A percentile compares a stretch with the other conserved stretches of the same genome.
phyloP scores from a whole-genome alignment of 2,888 invertebrate genomes.

The Scaptomyza parva region DNA sequence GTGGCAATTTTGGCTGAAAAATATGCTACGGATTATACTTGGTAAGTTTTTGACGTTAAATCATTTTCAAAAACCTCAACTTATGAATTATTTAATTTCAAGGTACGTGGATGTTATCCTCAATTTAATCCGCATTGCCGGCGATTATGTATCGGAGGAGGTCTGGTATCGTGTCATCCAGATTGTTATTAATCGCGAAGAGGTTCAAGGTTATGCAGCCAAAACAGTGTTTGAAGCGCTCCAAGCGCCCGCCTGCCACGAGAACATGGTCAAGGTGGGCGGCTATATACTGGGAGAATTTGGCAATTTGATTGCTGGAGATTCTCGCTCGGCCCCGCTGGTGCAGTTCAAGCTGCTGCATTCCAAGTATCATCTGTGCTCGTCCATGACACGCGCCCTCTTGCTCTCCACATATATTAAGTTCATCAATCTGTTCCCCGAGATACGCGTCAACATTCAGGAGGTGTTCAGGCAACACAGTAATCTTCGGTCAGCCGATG shows the following conservation, averaged over 20 bases:
- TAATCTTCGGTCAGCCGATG: conserved; percentile 98
- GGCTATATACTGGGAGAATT: conserved; percentile 99
- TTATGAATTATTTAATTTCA: not conserved
- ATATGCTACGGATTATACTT: conserved; percentile 99
- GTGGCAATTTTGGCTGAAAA: conserved; percentile 99
- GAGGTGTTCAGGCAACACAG: conserved; percentile 97
- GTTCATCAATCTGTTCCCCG: conserved; percentile 99
- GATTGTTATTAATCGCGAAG: conserved; percentile 99
- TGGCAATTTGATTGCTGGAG: conserved; percentile 99
- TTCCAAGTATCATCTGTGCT: conserved; percentile 99
- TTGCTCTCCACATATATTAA: conserved; percentile 99
- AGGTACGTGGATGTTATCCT: conserved; percentile 97
- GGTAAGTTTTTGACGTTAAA: conserved; percentile 87
- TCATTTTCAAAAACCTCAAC: not conserved
- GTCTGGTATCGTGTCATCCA: conserved; percentile 99
- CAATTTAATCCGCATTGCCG: conserved; percentile 99
- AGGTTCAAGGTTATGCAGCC: conserved; percentile 99
- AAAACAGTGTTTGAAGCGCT: conserved; percentile 99
- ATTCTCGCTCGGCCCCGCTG: conserved; percentile 97
- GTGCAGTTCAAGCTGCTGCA: conserved; percentile 99
- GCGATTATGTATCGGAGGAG: conserved; percentile 99
- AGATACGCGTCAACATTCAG: conserved; percentile 97
- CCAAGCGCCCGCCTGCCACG: conserved; percentile 99
- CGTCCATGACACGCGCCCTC: conserved; percentile 97
- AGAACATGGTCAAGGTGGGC: conserved; percentile 99